A percentile compares a stretch with the other conserved stretches of the same genome.
Evolutionary conservation across 2,888 invertebrate species (phyloP).

Genomic region (Agonopterix subpropinquella): DNA sequence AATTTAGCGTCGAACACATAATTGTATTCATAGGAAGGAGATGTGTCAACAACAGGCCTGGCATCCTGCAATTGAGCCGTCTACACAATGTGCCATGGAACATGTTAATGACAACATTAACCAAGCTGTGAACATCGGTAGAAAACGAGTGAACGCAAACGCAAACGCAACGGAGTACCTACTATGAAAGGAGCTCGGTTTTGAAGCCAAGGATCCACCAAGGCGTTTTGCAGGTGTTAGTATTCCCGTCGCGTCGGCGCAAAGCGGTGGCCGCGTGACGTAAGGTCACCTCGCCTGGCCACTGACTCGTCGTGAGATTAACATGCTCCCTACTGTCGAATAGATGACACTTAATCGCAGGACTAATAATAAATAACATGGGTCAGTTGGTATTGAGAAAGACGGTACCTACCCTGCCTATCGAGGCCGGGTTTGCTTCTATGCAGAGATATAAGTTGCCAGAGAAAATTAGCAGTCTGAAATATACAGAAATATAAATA

Average conservation of each 20-base stretch:
- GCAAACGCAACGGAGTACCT: conserved; percentile 47
- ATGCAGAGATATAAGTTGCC: too few species aligned
- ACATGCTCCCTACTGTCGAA: conserved; percentile 33
- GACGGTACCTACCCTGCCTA: too few species aligned
- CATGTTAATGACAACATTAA: conserved; percentile 12
- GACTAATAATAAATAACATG: too few species aligned
- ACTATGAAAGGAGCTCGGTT: conserved; percentile 73
- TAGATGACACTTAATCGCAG: not conserved
- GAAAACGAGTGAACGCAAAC: conserved; percentile 56
- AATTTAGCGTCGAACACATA: not conserved
- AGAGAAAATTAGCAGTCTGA: too few species aligned
- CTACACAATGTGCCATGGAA: conserved; percentile 7
- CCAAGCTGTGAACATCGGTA: conserved; percentile 27
- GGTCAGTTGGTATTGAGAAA: too few species aligned
- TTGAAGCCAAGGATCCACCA: conserved; percentile 75
- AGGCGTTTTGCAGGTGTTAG: conserved; percentile 68
- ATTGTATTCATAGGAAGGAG: not conserved
- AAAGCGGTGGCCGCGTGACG: conserved; percentile 62
- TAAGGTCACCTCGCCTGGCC: conserved; percentile 66
- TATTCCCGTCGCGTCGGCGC: conserved; percentile 64
- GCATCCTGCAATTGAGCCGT: conserved; percentile 9
- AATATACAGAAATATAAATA: too few species aligned
- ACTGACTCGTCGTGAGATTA: conserved; percentile 63
- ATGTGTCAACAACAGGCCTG: conserved; percentile 6
- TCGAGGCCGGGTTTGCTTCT: too few species aligned